Conservation (phyloP, 2,113 vertebrate species). For the Brachyhypopomus gauderio region DNA sequence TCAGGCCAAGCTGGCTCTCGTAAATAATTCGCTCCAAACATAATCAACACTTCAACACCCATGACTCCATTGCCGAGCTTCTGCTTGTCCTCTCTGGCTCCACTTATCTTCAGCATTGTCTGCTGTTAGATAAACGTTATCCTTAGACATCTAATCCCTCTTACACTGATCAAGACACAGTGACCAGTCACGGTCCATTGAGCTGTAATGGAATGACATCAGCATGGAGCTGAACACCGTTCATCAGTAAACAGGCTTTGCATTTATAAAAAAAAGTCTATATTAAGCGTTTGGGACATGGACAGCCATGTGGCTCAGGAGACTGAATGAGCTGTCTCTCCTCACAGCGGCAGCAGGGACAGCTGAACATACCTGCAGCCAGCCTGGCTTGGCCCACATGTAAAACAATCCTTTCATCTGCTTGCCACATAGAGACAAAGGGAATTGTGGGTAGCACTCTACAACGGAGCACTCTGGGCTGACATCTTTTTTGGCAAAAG, state of each 20-base stretch:
- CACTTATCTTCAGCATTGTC: background rate
- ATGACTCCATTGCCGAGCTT: background rate
- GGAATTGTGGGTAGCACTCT: slow-evolving; percentile 28
- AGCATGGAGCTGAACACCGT: slow-evolving; percentile 9
- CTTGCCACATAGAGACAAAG: slow-evolving; percentile 59
- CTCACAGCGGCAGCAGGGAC: slow-evolving; percentile 62
- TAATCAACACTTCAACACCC: slow-evolving; percentile 28
- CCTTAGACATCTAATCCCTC: background rate
- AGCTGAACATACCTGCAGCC: slow-evolving; percentile 76
- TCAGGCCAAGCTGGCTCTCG: background rate
- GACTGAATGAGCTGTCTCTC: slow-evolving; percentile 68
- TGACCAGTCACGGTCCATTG: background rate
- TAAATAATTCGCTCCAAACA: slow-evolving; percentile 59
- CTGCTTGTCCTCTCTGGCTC: background rate
- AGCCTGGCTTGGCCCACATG: slow-evolving; percentile 65
- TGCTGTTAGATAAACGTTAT: background rate
- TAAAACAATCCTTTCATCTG: slow-evolving; percentile 73
- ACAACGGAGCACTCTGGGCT: background rate
- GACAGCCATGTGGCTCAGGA: slow-evolving; percentile 57
- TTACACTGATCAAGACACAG: no score
- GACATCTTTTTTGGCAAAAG: slow-evolving; percentile 27
- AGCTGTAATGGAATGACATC: background rate
- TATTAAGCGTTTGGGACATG: slow-evolving; percentile 58
- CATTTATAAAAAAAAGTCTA: slow-evolving; percentile 47
- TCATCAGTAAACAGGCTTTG: slow-evolving; percentile 47